phyloP scores from a whole-genome alignment of 1,140 invertebrate genomes.

The Bombus pyrosoma region DNA sequence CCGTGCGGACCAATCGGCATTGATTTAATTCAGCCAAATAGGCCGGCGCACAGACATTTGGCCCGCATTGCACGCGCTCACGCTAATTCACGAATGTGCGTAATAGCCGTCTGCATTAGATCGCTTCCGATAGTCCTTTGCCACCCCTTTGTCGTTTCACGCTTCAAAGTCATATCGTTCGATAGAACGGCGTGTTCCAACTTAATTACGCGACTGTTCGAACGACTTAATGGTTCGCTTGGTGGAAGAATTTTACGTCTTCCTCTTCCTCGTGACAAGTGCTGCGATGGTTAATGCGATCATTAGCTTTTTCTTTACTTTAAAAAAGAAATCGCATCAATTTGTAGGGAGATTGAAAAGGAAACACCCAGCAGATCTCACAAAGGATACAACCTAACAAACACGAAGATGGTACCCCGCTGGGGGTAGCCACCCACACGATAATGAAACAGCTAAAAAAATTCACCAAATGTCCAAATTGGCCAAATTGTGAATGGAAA shows the following conservation, averaged over 20 bases:
- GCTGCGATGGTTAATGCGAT: too few relatives aligned
- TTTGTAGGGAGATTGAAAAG: too few relatives aligned
- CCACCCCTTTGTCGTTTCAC: not conserved
- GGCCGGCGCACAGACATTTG: not conserved
- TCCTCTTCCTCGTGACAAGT: not conserved
- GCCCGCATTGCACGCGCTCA: not conserved
- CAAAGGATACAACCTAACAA: too few relatives aligned
- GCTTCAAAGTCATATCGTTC: not conserved
- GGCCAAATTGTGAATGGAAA: too few relatives aligned
- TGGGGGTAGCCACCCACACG: too few relatives aligned
- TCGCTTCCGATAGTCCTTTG: slow-evolving; percentile 6
- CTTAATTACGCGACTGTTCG: not conserved
- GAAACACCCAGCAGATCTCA: too few relatives aligned
- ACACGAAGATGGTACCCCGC: too few relatives aligned
- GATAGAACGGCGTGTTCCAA: not conserved
- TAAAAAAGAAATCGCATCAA: too few relatives aligned
- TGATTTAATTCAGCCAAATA: slow-evolving; percentile 33
- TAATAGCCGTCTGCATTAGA: slow-evolving; percentile 18
- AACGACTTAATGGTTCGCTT: not conserved
- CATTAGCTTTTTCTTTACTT: too few relatives aligned
- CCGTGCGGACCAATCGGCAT: slow-evolving; percentile 8
- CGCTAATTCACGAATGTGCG: slow-evolving; percentile 12
- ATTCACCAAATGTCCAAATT: too few relatives aligned
- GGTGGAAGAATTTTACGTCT: not conserved
- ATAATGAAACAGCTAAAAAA: too few relatives aligned